phyloP scores from a whole-genome alignment of 2,113 vertebrate genomes.

The Cryptomyrus ogoouensis region DNA sequence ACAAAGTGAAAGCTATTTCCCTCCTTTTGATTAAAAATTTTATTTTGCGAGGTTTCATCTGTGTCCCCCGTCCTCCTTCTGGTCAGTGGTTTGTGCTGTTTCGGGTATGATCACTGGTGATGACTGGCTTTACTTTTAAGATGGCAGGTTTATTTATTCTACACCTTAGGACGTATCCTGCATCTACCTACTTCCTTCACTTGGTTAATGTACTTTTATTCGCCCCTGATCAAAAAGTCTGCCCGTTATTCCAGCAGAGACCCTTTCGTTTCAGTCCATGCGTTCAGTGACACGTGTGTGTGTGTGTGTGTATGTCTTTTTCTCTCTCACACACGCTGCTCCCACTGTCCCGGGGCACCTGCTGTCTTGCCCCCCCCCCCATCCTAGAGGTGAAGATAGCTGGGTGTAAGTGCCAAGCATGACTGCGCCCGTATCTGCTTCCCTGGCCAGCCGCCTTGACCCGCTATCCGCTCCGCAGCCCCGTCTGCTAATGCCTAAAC shows the following conservation, averaged over 20 bases:
- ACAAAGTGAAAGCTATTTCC: background rate
- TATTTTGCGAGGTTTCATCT: background rate
- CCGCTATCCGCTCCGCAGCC: conserved; percentile 34
- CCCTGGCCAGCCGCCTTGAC: conserved; percentile 44
- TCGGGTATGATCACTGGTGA: background rate
- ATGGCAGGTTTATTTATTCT: background rate
- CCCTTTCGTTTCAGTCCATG: conserved; percentile 19
- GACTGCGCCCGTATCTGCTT: conserved; percentile 43
- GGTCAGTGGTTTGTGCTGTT: background rate
- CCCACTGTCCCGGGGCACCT: conserved; percentile 49
- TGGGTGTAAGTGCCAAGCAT: conserved; percentile 74
- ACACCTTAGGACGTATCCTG: background rate
- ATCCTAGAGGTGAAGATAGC: conserved; percentile 76
- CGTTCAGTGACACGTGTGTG: conserved; percentile 21
- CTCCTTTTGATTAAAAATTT: background rate
- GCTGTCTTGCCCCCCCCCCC: conserved; percentile 37
- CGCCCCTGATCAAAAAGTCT: background rate
- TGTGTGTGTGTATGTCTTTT: conserved; percentile 48
- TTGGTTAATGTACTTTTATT: background rate
- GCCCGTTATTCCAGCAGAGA: background rate
- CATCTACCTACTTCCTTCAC: background rate
- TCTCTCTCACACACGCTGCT: conserved; percentile 50
- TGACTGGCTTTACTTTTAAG: background rate
- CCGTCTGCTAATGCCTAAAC: conserved; percentile 41
- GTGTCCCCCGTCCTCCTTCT: background rate